Evolutionary conservation across 2,113 vertebrate genomes (phyloP).

Genomic region (Nannospalax galili): DNA sequence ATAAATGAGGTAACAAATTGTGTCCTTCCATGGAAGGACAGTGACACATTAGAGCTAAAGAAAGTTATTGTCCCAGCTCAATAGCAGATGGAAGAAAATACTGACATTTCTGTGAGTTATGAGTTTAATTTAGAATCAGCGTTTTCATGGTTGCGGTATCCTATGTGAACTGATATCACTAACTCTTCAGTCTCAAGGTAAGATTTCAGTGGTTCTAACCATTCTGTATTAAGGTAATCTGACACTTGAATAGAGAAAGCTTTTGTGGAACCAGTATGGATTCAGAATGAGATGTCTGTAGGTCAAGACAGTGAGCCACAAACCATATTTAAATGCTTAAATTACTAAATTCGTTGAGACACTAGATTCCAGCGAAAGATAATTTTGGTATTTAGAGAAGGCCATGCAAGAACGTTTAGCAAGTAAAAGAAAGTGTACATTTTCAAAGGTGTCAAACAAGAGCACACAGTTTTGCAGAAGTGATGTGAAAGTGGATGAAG

Average conservation of each 20-base stretch:
- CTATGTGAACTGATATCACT: not conserved
- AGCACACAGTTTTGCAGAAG: conserved; percentile 64
- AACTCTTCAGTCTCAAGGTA: not conserved
- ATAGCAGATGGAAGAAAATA: not conserved
- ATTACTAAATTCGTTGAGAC: not conserved
- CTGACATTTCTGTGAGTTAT: not conserved
- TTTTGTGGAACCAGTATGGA: not conserved
- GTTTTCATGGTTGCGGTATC: not conserved
- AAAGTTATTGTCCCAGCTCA: not conserved
- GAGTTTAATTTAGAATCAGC: not conserved
- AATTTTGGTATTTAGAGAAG: not conserved
- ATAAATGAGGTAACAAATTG: not conserved
- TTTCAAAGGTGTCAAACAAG: conserved; percentile 58
- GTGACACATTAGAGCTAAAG: not conserved
- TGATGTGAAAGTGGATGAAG: conserved; percentile 67
- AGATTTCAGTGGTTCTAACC: not conserved
- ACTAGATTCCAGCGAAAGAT: not conserved
- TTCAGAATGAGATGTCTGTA: not conserved
- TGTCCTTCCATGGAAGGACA: not conserved
- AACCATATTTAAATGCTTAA: not conserved
- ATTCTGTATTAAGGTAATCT: not conserved
- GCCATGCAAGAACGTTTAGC: not conserved
- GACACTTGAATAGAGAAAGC: not conserved
- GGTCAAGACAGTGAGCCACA: not conserved
- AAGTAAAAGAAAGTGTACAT: conserved; percentile 35